These are phyloP conservation scores for Orchestia grillus DNA, from an alignment of 1,140 invertebrate species.

Conservation along the genomic window DNA sequence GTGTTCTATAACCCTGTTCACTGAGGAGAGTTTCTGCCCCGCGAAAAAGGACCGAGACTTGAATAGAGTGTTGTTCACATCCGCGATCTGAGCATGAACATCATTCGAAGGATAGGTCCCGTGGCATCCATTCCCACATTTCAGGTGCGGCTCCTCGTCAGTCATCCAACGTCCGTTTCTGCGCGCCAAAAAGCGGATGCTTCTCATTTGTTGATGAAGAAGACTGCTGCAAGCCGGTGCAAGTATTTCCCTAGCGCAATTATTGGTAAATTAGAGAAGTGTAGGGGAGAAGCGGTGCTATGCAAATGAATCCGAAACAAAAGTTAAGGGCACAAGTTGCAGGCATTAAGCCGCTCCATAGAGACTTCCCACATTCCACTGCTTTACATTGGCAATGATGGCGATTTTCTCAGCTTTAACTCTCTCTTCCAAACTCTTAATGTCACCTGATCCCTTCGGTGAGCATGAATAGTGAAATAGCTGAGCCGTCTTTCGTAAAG, in stretches of 20 bases:
- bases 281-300: not conserved
- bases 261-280: conserved; percentile 45
- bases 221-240: conserved; percentile 1
- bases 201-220: conserved; percentile 29
- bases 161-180: not conserved
- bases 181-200: not conserved
- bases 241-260: conserved; percentile 4
- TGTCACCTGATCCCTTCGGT: not conserved
- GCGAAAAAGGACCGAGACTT: not conserved
- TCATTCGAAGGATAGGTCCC: not conserved
- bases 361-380: not conserved
- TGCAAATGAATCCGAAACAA: conserved; percentile 47
- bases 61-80: not conserved
- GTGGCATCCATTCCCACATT: not conserved
- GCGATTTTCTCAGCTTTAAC: not conserved
- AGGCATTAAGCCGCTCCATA: not conserved
- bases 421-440: not conserved
- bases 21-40: not conserved
- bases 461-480: not conserved
- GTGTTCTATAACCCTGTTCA: not conserved
- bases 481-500: not conserved
- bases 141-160: not conserved
- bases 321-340: conserved; percentile 21
- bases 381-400: not conserved
- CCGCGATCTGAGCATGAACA: not conserved